Evolutionary conservation across 2,113 vertebrate genomes (phyloP), one percentile per base, ranked within the genome.

Genomic region (Oncorhynchus kisutch): DNA sequence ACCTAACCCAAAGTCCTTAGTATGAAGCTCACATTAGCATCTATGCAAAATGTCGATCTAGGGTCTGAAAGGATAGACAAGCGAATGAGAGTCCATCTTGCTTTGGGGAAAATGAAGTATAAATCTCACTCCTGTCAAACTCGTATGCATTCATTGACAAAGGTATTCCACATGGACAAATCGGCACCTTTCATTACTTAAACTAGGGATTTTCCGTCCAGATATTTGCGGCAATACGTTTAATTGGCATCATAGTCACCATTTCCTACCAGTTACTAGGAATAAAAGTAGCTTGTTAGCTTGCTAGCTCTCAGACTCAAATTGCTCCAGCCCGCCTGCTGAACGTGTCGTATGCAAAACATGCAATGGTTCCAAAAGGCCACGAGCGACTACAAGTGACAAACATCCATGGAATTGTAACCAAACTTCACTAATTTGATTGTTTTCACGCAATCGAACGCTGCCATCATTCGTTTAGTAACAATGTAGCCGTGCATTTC

Each of bases 11-110:
- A 80, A 67, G 71, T 29, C 77, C 20, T 66, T 49, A 67, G 66
- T 39, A 62, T 22, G 8, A 88, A 82, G 89, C 88, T 92, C 87
- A 92, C 93, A 88, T 95, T 94, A 93, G 91, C 91, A 95, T 96
- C 92, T 92, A 92, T 93, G 96, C 94, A 95, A 97, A 97, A 97
- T 95, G 96, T 96, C 96, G 95, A 95, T 96, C 88, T 92, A 87
- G 91, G 39, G 93, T 92, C 92, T 95, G 95, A 95, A 95, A 95
- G 96, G 95, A 95, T 94, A 93, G 93, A 93, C 91, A 88, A 84
- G 92, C 90, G 91, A 89, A 88, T 85, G 93, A 96, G 97, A 98
- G 96, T 97, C 97, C 97, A 98, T 98, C 96, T 98, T 98, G 96
- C 96, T 95, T 96, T 87, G 93, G 92, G 92, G 91, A 93, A 94